Conservation (phyloP, 1,140 invertebrate genomes). For the Drosophila pallidifrons region DNA sequence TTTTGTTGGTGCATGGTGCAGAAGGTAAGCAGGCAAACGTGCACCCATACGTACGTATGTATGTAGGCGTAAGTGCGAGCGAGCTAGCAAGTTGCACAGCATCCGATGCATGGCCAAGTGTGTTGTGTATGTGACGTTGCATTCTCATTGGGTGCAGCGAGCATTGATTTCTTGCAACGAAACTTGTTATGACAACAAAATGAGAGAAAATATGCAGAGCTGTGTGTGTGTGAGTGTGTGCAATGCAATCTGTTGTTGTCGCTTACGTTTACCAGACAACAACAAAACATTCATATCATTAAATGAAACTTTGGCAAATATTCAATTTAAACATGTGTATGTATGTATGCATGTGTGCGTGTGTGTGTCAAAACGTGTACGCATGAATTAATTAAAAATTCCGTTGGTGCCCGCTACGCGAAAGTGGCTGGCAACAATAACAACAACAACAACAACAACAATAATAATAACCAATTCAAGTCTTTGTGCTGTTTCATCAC, state of each 20-base stretch:
- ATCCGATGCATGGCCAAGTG: slow-evolving; percentile 21
- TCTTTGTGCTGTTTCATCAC: slow-evolving; percentile 3
- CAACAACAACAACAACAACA: slow-evolving; percentile 22
- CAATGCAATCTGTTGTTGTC: slow-evolving; percentile 7
- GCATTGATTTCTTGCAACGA: slow-evolving; percentile 33
- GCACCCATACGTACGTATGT: not conserved
- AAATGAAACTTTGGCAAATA: slow-evolving; percentile 42
- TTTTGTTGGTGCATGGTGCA: slow-evolving; percentile 15
- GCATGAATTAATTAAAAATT: slow-evolving; percentile 81
- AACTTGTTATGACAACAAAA: slow-evolving; percentile 20
- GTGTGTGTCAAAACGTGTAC: slow-evolving; percentile 51
- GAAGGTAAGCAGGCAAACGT: not conserved
- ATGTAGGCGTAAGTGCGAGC: slow-evolving; percentile 1
- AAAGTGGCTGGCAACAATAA: slow-evolving; percentile 58
- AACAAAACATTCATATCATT: slow-evolving; percentile 37
- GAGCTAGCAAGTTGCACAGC: slow-evolving; percentile 35
- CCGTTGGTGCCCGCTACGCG: slow-evolving; percentile 69
- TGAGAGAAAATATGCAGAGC: not conserved
- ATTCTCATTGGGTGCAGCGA: slow-evolving; percentile 44
- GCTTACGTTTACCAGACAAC: slow-evolving; percentile 6
- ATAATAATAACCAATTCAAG: slow-evolving; percentile 24
- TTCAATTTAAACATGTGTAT: slow-evolving; percentile 18
- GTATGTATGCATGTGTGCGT: not conserved
- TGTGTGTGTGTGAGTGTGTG: not conserved
- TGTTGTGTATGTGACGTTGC: slow-evolving; percentile 10